phyloP scores from a whole-genome alignment of 2,113 vertebrate genomes.

The Paraplagusia blochii region DNA sequence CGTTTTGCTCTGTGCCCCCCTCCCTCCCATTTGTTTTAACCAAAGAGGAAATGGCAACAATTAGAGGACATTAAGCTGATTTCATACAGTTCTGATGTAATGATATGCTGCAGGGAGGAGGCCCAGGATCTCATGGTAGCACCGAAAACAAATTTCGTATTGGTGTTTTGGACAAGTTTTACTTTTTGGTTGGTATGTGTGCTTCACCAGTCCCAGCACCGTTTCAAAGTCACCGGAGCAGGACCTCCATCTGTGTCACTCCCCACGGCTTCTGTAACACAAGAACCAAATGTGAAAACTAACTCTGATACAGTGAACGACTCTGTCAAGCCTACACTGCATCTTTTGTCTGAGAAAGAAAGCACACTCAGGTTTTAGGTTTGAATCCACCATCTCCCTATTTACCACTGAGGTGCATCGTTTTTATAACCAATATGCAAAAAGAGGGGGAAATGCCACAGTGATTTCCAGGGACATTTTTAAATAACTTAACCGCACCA shows the following conservation, averaged over 20 bases:
- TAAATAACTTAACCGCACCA: no score
- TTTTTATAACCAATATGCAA: no score
- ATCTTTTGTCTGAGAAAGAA: no score
- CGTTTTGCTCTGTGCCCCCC: slow-evolving; percentile 1
- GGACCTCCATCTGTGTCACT: neutral
- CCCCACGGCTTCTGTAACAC: neutral
- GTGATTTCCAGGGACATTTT: no score
- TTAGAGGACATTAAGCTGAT: slow-evolving; percentile 47
- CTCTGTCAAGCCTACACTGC: no score
- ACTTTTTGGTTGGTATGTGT: slow-evolving; percentile 2
- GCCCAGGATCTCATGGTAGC: slow-evolving; percentile 4
- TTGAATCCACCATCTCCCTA: no score
- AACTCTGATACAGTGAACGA: neutral
- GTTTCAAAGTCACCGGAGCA: neutral
- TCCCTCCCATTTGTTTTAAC: slow-evolving; percentile 17
- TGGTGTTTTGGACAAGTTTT: neutral
- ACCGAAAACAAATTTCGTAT: slow-evolving; percentile 28
- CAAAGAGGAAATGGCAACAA: slow-evolving; percentile 57
- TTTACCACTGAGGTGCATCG: no score
- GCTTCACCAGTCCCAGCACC: neutral
- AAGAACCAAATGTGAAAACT: neutral
- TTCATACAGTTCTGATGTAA: slow-evolving; percentile 39
- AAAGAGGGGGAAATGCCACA: no score
- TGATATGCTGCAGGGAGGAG: slow-evolving; percentile 31
- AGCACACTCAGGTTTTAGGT: no score